A percentile compares a stretch with the other conserved stretches of the same genome.
Evolutionary conservation across 2,113 vertebrate species (phyloP).

Genomic region (Pollimyrus isidori): DNA sequence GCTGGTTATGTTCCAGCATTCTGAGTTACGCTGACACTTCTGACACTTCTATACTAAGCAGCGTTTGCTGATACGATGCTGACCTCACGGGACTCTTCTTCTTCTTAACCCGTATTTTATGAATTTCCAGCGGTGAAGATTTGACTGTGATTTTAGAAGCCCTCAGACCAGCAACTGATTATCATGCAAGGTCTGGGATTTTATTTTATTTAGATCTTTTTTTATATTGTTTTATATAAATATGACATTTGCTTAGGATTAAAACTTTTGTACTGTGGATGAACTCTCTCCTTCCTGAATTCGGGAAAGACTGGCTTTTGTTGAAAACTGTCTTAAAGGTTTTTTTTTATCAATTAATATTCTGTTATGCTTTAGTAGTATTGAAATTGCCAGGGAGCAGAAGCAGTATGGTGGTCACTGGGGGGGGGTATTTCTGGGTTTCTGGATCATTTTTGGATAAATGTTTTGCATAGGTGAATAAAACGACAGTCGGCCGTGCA

Average conservation of each 20-base stretch:
- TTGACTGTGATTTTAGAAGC: constrained; percentile 79
- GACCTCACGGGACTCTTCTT: not conserved
- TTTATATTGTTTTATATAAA: not conserved
- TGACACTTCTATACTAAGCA: not conserved
- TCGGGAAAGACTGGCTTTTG: not conserved
- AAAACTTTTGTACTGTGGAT: not conserved
- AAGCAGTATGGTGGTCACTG: not conserved
- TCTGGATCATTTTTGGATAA: not conserved
- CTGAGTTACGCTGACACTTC: not conserved
- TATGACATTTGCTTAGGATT: not conserved
- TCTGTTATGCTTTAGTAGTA: not conserved
- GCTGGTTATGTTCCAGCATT: constrained; percentile 73
- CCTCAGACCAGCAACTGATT: constrained; percentile 89
- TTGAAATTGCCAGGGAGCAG: not conserved
- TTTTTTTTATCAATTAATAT: not conserved
- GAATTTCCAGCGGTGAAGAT: constrained; percentile 71
- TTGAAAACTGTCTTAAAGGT: not conserved
- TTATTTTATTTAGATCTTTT: not conserved
- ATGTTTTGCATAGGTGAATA: not conserved
- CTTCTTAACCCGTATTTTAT: not conserved
- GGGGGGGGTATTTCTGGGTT: not conserved
- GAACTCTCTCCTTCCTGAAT: not conserved
- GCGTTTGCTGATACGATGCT: not conserved
- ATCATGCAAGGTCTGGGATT: constrained; percentile 79
- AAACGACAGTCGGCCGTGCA: not conserved